Percentiles rank a stretch among this genome's conserved stretches.
These are phyloP conservation scores for Drosophila ogumai DNA, from an alignment of 1,140 invertebrate species.

Conservation along the genomic window DNA sequence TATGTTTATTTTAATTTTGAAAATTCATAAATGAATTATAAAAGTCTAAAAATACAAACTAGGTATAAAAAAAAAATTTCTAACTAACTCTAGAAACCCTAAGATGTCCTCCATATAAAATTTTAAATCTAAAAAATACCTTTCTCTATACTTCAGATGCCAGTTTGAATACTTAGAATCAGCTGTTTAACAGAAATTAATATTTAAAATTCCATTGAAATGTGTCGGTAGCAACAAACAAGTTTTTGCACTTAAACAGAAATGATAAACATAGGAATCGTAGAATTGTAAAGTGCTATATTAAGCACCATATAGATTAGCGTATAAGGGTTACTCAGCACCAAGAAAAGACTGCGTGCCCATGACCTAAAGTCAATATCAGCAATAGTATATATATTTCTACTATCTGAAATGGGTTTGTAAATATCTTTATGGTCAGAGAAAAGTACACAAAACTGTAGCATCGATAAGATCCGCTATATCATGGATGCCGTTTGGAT, in stretches of 20 bases:
- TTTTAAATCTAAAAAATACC: too few relatives aligned
- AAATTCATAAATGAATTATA: too few relatives aligned
- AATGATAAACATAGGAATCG: neutral
- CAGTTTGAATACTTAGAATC: neutral
- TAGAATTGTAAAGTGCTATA: neutral
- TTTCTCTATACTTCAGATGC: neutral
- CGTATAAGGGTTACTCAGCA: neutral
- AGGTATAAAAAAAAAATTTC: too few relatives aligned
- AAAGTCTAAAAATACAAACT: too few relatives aligned
- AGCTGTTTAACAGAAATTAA: neutral
- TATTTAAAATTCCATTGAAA: neutral
- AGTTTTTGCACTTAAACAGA: neutral
- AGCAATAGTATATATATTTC: too few relatives aligned
- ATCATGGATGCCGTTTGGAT: neutral
- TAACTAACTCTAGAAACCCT: neutral
- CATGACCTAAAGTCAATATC: conserved; percentile 9
- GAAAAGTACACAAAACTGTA: conserved; percentile 4
- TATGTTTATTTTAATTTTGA: neutral
- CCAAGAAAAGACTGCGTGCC: neutral
- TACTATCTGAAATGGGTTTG: conserved; percentile 1
- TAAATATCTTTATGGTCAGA: conserved; percentile 7
- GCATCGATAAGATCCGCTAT: conserved; percentile 8
- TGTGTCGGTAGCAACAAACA: conserved; percentile 5
- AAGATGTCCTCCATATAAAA: too few relatives aligned
- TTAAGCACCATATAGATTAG: conserved; percentile 2